phyloP scores from a whole-genome alignment of 2,888 invertebrate genomes.

The Eristalis tenax region DNA sequence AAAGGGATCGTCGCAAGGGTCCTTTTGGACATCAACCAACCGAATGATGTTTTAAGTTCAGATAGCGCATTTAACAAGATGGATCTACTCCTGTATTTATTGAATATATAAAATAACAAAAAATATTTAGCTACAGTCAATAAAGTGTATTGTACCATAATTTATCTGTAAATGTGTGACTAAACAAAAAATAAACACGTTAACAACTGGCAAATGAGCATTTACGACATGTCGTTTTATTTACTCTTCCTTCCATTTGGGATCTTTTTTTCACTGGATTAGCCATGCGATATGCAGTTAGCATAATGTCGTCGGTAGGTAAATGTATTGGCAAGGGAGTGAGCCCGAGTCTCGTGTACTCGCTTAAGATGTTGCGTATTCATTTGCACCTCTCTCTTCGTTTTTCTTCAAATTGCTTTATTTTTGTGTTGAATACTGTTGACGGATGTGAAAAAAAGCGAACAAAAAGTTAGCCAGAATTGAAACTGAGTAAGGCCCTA shows the following conservation, averaged over 20 bases:
- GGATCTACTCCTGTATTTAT: conserved; percentile 54
- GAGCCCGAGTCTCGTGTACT: too few relatives aligned
- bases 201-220: conserved; percentile 24
- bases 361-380: too few relatives aligned
- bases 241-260: neutral
- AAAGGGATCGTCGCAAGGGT: neutral
- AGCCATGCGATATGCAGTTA: too few relatives aligned
- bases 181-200: conserved; percentile 64
- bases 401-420: too few relatives aligned
- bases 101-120: conserved; percentile 42
- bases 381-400: too few relatives aligned
- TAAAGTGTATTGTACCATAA: conserved; percentile 48
- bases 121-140: conserved; percentile 41
- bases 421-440: too few relatives aligned
- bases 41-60: conserved; percentile 20
- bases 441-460: too few relatives aligned
- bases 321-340: too few relatives aligned
- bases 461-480: too few relatives aligned
- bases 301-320: too few relatives aligned
- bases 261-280: too few relatives aligned
- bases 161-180: conserved; percentile 64
- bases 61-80: conserved; percentile 28
- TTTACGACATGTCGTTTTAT: neutral
- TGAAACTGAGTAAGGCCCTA: too few relatives aligned
- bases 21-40: neutral